Conservation (phyloP, 2,888 invertebrate genomes). For the Volucella inflata region DNA sequence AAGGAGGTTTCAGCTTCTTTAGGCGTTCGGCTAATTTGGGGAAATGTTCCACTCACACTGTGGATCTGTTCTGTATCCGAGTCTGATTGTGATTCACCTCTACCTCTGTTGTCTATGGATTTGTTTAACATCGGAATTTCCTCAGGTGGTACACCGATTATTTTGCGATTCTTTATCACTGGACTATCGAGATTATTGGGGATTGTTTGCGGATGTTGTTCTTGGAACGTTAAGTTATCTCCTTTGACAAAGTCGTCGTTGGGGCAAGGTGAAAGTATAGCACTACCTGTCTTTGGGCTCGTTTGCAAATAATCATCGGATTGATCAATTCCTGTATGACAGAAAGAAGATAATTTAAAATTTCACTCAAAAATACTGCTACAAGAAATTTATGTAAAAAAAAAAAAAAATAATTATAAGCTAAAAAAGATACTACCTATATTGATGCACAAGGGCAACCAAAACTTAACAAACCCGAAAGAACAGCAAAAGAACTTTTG, state of each 20-base stretch:
- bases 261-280: constrained; percentile 83
- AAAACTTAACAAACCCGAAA: background rate
- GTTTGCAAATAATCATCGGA: constrained; percentile 82
- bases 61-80: constrained; percentile 80
- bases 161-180: constrained; percentile 79
- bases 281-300: constrained; percentile 81
- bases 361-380: background rate
- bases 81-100: constrained; percentile 76
- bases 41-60: constrained; percentile 76
- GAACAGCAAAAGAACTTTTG: too few species aligned
- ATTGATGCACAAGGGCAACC: background rate
- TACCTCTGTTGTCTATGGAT: constrained; percentile 46
- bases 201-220: constrained; percentile 82
- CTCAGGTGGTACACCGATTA: constrained; percentile 81
- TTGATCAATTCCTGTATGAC: constrained; percentile 78
- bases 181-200: constrained; percentile 82
- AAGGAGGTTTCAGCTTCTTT: constrained; percentile 80
- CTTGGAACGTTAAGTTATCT: constrained; percentile 80
- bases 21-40: constrained; percentile 79
- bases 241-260: constrained; percentile 78
- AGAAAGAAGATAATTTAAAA: background rate
- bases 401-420: background rate
- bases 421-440: background rate
- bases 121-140: constrained; percentile 83
- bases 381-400: background rate